A percentile compares a stretch with the other conserved stretches of the same genome.
Evolutionary conservation across 1,140 invertebrate species (phyloP).

Genomic region (Ceratina japonica): DNA sequence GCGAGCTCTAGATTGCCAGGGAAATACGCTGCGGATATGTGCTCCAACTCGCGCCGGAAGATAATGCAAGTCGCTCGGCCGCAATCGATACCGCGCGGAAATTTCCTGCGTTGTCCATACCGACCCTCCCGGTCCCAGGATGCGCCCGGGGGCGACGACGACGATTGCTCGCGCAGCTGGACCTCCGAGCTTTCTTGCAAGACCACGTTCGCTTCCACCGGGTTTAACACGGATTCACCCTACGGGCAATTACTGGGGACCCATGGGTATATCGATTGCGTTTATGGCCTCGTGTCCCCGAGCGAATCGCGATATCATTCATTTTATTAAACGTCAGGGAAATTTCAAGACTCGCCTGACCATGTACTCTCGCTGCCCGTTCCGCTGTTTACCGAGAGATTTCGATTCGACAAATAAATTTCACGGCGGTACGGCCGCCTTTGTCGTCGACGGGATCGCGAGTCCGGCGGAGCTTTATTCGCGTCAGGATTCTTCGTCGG

Average conservation of each 20-base stretch:
- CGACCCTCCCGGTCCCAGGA: neutral
- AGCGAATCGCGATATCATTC: neutral
- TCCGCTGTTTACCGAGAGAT: too few species aligned
- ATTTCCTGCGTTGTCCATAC: slow-evolving; percentile 51
- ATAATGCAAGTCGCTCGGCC: slow-evolving; percentile 45
- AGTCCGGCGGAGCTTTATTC: neutral
- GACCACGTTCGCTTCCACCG: neutral
- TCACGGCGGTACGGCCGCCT: neutral
- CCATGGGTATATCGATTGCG: neutral
- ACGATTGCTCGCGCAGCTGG: slow-evolving; percentile 15
- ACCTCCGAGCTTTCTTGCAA: slow-evolving; percentile 20
- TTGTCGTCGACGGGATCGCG: neutral
- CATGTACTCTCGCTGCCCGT: too few species aligned
- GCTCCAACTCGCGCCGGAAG: slow-evolving; percentile 26
- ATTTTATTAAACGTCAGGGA: too few species aligned
- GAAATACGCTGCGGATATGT: slow-evolving; percentile 49
- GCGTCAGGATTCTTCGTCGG: neutral
- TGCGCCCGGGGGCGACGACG: neutral
- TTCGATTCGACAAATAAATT: slow-evolving; percentile 3
- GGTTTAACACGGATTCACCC: neutral
- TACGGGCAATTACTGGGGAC: slow-evolving; percentile 13
- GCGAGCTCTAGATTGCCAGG: slow-evolving; percentile 57
- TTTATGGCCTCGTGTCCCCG: neutral
- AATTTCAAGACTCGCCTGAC: too few species aligned
- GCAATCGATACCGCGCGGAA: slow-evolving; percentile 61